These are phyloP conservation scores for Cyclargus thomasi DNA, from an alignment of 1,140 invertebrate species.

Conservation along the genomic window DNA sequence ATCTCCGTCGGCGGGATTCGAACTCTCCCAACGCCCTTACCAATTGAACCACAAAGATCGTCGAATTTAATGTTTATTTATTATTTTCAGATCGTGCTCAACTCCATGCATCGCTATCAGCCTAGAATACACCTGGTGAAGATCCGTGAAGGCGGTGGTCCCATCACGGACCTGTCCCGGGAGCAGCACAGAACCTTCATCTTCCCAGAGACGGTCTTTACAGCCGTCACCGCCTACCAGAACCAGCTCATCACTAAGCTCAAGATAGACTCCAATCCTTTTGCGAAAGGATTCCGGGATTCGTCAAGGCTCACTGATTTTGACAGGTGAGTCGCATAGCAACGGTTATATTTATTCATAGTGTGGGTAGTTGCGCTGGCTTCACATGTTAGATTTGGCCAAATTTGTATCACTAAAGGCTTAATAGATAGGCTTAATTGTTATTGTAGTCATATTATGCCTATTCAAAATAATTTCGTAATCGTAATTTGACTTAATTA, in stretches of 20 bases:
- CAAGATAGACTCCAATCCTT: slow-evolving; percentile 96
- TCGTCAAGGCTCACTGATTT: slow-evolving; percentile 95
- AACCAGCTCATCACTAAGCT: slow-evolving; percentile 97
- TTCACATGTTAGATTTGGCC: neutral
- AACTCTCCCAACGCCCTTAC: too few species aligned
- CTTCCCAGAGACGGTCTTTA: slow-evolving; percentile 98
- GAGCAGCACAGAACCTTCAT: slow-evolving; percentile 91
- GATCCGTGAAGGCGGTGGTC: slow-evolving; percentile 72
- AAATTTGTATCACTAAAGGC: too few species aligned
- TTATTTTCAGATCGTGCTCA: slow-evolving; percentile 91
- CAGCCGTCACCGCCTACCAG: slow-evolving; percentile 98
- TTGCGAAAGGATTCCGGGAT: slow-evolving; percentile 95
- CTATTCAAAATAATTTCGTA: neutral
- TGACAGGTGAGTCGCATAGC: slow-evolving; percentile 77
- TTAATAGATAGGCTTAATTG: too few species aligned
- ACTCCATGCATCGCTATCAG: slow-evolving; percentile 99
- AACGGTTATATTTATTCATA: neutral
- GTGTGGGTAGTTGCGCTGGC: neutral
- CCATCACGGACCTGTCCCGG: slow-evolving; percentile 84
- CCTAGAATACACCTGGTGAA: slow-evolving; percentile 94
- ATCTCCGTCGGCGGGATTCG: too few species aligned
- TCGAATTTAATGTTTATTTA: slow-evolving; percentile 18
- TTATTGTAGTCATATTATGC: neutral
- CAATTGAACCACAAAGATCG: too few species aligned
- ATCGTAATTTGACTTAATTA: neutral